Evolutionary conservation across 2,888 invertebrate genomes (phyloP), one percentile per base, ranked within the genome.

Genomic region (Melangyna quadrimaculata): DNA sequence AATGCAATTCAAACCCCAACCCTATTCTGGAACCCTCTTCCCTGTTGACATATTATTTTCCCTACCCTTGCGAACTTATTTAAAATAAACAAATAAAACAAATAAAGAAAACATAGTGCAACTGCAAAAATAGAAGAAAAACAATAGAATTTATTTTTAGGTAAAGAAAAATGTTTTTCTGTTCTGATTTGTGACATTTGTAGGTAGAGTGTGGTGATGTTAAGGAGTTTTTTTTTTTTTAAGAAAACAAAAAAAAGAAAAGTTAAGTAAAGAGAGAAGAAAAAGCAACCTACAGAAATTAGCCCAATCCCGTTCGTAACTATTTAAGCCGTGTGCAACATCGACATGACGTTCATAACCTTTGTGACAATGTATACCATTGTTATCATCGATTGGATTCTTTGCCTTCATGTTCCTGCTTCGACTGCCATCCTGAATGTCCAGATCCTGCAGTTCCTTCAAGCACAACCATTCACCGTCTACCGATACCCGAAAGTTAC

Each of bases 381-480:
- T 78, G 83, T 78, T 78, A 84, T 74, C 77, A 78, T 87, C 81
- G 75, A 87, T 67, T 75, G 74, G 78, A 71, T 81, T 88, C 83
- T 88, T 88, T 87, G 88, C 88, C 88, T 88, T 71, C 88, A 88
- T 71, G 79, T 87, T 81, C 63, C 55, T 43, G 63, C 63, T 86
- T 53, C 86, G 69, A 69, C 81, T 77, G 27, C 86, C 87, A 83
- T 96, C 95, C 89, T 95, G 96, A 94, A 96, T 95, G 90, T 97
- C 97, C 90, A 98, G 96, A 92, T 98, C 98, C 89, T 98, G 97
- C 81, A 98, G 93, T 92, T 98, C 98, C 91, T 98, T 97, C 75
- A 98, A 93, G 91, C 98, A 98, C 79, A 98, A 94, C 98, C 98
- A 98, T 92, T 98, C 98, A 81, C 98, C 98, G 90, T 98, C 98